Evolutionary conservation across 2,797 vertebrate genomes (phyloP).

Genomic region (Neosilurus mollespiculum): DNA sequence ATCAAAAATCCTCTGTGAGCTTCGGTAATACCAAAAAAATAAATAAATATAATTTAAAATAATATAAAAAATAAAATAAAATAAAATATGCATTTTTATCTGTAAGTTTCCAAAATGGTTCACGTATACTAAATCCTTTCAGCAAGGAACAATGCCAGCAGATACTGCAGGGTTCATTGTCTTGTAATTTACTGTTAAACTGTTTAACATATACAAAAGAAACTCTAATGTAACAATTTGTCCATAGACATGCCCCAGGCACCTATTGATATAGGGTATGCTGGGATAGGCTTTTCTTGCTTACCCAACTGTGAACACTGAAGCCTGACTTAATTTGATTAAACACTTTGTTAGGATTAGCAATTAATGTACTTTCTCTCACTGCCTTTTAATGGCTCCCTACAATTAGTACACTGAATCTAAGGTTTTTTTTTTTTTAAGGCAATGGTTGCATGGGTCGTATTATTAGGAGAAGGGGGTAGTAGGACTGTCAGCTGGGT

Average conservation of each 20-base stretch:
- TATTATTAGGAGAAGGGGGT: slow-evolving; percentile 74
- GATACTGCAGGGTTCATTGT: neutral
- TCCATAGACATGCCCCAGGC: slow-evolving; percentile 39
- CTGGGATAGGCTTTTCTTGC: slow-evolving; percentile 50
- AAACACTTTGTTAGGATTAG: slow-evolving; percentile 79
- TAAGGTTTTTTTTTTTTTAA: slow-evolving; percentile 64
- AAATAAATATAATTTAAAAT: too few relatives aligned
- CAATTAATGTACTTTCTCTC: slow-evolving; percentile 88
- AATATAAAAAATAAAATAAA: too few relatives aligned
- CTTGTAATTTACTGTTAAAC: slow-evolving; percentile 31
- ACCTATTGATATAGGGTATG: slow-evolving; percentile 62
- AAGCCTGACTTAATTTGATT: slow-evolving; percentile 79
- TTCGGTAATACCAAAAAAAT: neutral
- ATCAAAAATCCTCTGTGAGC: neutral
- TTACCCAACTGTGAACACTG: slow-evolving; percentile 57
- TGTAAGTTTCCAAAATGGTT: neutral
- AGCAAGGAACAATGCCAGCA: neutral
- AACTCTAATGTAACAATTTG: slow-evolving; percentile 51
- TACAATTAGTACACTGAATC: slow-evolving; percentile 84
- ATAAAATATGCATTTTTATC: neutral
- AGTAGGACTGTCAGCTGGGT: slow-evolving; percentile 75
- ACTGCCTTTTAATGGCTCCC: slow-evolving; percentile 83
- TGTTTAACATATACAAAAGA: slow-evolving; percentile 45
- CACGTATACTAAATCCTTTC: neutral
- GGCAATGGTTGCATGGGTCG: slow-evolving; percentile 73